These are phyloP conservation scores for Globia sparganii DNA, from an alignment of 2,888 invertebrate genomes.

Conservation along the genomic window DNA sequence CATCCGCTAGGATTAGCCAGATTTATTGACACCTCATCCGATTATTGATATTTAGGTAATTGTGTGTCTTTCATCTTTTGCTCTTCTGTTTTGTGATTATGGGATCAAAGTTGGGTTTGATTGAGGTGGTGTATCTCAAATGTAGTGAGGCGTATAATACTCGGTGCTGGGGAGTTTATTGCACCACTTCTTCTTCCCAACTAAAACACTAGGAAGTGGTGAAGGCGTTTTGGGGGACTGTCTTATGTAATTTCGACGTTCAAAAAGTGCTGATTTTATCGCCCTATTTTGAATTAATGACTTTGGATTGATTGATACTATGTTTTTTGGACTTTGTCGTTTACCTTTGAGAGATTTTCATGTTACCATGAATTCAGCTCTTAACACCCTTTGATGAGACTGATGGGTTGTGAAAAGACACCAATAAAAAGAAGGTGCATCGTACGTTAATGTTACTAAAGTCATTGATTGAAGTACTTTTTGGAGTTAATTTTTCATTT, in stretches of 20 bases:
- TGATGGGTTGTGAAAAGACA: background rate
- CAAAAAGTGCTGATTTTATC: background rate
- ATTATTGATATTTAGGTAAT: conserved; percentile 57
- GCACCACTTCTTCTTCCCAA: background rate
- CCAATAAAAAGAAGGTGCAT: background rate
- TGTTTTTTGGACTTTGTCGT: background rate
- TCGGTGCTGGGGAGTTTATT: background rate
- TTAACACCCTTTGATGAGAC: background rate
- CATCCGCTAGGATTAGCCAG: conserved; percentile 60
- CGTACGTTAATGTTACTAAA: background rate
- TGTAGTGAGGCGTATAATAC: background rate
- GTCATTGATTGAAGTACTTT: background rate
- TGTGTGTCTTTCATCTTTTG: conserved; percentile 49
- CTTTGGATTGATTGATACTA: background rate
- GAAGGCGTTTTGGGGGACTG: background rate
- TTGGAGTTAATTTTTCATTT: background rate
- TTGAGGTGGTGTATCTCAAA: background rate
- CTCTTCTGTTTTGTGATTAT: conserved; percentile 5
- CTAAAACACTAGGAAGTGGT: background rate
- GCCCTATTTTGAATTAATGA: background rate
- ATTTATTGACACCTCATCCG: conserved; percentile 54
- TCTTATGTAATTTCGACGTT: background rate
- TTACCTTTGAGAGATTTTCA: background rate
- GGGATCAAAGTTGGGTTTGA: conserved; percentile 26
- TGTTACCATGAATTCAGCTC: background rate